Percentiles rank a stretch among this genome's conserved stretches.
phyloP scores from a whole-genome alignment of 2,113 vertebrate species.

The Oxygymnocypris stewartii region DNA sequence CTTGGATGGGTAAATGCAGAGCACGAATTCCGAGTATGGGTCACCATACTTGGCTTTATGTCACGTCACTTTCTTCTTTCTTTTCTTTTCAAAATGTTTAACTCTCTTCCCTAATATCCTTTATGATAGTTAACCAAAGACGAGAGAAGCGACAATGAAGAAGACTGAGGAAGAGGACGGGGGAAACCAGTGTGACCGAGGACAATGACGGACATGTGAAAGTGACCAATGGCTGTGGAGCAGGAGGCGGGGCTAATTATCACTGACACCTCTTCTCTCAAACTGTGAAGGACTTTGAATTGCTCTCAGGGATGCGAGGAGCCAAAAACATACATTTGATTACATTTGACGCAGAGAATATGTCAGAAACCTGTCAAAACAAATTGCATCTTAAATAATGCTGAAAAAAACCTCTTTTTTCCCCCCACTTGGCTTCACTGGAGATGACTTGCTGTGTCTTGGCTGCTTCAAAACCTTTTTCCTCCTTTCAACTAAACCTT shows the following conservation, averaged over 20 bases:
- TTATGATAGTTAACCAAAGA: constrained; percentile 78
- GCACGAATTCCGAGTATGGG: too few relatives aligned
- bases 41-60: too few relatives aligned
- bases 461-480: background rate
- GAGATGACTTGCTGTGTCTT: constrained; percentile 35
- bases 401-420: background rate
- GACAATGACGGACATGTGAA: constrained; percentile 69
- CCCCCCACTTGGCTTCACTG: constrained; percentile 9
- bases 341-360: constrained; percentile 59
- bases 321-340: constrained; percentile 52
- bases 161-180: constrained; percentile 75
- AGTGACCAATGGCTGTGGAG: constrained; percentile 62
- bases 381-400: constrained; percentile 40
- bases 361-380: constrained; percentile 56
- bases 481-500: constrained; percentile 10
- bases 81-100: background rate
- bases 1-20: too few relatives aligned
- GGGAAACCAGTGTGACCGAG: constrained; percentile 65
- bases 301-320: constrained; percentile 2
- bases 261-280: constrained; percentile 59
- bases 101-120: background rate
- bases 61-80: too few relatives aligned
- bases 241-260: constrained; percentile 59
- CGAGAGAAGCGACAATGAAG: constrained; percentile 87
- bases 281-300: constrained; percentile 21